Evolutionary conservation across 2,797 vertebrate species (phyloP), one percentile per base, ranked within the genome.

Genomic region (Tauraco hartlaubi): DNA sequence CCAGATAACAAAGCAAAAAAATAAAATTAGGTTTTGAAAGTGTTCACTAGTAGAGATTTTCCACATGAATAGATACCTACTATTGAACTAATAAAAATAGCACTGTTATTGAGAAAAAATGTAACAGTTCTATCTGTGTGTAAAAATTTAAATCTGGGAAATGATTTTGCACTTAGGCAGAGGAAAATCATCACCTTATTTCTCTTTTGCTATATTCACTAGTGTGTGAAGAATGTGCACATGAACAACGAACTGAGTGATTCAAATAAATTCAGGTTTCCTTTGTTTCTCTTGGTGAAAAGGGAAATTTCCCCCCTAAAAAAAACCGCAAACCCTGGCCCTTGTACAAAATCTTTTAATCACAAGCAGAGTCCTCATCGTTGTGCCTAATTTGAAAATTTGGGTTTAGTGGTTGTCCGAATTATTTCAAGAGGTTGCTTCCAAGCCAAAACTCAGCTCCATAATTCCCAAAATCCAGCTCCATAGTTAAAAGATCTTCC

Each of bases 71-170:
- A 80, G 74, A 72, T 66, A 90, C 6, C 10, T 88, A 79, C 79
- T 96, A 94, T n/a, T 94, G 73, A 92, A 92, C 74, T 87, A 94
- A 95, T 77, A 92, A 95, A 96, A 96, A 84, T n/a, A 91, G 3
- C 33, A 75, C 25, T 33, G 11, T 93, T 95, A 88, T 48, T 86
- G 83, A 92, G 64, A 95, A 96, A 91, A 18, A 88, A 31, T 72
- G 46, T 66, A 90, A 92, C 48, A 85, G 16, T 75, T 85, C 96
- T 91, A 76, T 69, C 33, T 68, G 56, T 69, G 35, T 78, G 35
- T 90, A 94, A 92, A 95, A 95, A 85, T 55, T 62, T 80, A 94
- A 92, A 90, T 94, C 26, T 85, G 35, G 67, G 78, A 86, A 81
- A 91, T 52, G 17, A 35, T 71, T 94, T 93, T 80, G 55, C 61